phyloP scores from a whole-genome alignment of 2,888 invertebrate species.

The Pomacea canaliculata region DNA sequence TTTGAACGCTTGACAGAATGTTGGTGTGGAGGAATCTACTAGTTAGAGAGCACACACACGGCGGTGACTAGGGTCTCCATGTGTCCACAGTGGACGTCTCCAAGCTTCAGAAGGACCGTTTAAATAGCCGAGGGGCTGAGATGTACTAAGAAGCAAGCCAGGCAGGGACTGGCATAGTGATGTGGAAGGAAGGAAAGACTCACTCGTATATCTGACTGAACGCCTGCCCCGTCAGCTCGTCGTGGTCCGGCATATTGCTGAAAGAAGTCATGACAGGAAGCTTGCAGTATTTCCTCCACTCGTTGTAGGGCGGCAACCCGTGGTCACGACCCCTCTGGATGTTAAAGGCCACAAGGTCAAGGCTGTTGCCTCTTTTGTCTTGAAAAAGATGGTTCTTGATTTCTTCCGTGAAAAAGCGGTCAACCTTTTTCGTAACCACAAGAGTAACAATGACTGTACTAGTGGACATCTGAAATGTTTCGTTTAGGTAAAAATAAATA shows the following conservation, averaged over 20 bases:
- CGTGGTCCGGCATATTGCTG: conserved; percentile 28
- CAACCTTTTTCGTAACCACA: background rate
- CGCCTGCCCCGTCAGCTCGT: background rate
- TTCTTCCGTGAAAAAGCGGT: conserved; percentile 17
- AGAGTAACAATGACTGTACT: too few relatives aligned
- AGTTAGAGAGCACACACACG: too few relatives aligned
- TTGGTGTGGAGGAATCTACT: too few relatives aligned
- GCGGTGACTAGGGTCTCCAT: too few relatives aligned
- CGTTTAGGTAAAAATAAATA: too few relatives aligned
- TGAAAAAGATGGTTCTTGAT: conserved; percentile 81
- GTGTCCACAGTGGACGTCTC: too few relatives aligned
- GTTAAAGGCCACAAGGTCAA: conserved; percentile 89
- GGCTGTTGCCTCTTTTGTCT: conserved; percentile 47
- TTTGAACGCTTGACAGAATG: too few relatives aligned
- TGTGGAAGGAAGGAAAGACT: background rate
- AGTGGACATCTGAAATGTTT: too few relatives aligned
- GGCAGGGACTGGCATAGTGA: too few relatives aligned
- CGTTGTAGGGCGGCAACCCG: conserved; percentile 83
- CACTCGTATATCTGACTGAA: conserved; percentile 8
- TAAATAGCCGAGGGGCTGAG: too few relatives aligned
- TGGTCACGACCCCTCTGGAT: conserved; percentile 92
- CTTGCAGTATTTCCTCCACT: conserved; percentile 74
- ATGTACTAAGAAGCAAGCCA: too few relatives aligned
- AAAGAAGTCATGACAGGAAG: conserved; percentile 44
- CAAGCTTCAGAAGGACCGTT: too few relatives aligned